Evolutionary conservation across 2,113 vertebrate genomes (phyloP), one percentile per base, ranked within the genome.

Genomic region (Phainopepla nitens): DNA sequence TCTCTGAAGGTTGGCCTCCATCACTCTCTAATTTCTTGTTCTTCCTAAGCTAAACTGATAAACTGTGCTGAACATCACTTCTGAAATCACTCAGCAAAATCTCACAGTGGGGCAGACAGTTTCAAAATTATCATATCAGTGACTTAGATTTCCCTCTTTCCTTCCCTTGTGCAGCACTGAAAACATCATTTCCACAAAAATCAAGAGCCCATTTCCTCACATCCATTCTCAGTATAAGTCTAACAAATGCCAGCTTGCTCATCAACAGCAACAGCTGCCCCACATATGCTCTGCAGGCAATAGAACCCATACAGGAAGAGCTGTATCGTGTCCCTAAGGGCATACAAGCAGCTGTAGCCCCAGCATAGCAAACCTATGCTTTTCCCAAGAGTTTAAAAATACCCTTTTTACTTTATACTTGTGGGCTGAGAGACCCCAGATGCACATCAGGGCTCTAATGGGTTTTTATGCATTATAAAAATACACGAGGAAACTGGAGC

Each of bases 11-110:
- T 23, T 95, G 76, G 71, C 80, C 33, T 96, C 68, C 76, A 54
- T 60, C 85, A 15, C 44, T 75, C n/a, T 29, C 29, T 85, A 77
- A 94, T 89, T 96, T 83, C 68, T 78, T 49, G 49, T 49, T 92
- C 92, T 84, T 94, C 77, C 76, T 90, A 95, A 92, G 4, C 78
- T 93, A 93, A 92, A 85, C 79, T 64, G 86, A 90, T 96, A 97
- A 97, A 11, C 88, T 58, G 51, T 53, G 36, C 65, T 41, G 33
- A 94, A 90, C 2, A 0, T 73, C 57, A 41, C 69, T 86, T 80
- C 60, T 83, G 49, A 81, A 89, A 82, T 90, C 57, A 41, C 35
- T 56, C 76, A 36, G n/a, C 65, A 92, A 72, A 89, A 75, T 78
- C 60, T 86, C 57, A 66, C 27, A 56, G 49, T 4, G 0, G 13